Percentiles rank a stretch among this genome's conserved stretches.
Conservation (phyloP, 2,888 invertebrate species). For the Rhagium mordax region DNA sequence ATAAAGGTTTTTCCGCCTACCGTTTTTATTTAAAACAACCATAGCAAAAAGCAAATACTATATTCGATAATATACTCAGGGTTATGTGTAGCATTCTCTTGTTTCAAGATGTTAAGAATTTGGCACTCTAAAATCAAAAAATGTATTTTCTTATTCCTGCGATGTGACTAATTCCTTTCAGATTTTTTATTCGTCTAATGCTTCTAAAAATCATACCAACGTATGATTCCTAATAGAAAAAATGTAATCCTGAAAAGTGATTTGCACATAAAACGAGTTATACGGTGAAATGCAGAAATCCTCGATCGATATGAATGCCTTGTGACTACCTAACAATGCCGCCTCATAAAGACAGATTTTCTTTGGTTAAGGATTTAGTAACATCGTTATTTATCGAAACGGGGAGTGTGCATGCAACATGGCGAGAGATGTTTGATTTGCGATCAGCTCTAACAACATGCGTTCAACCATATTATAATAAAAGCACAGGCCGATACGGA, state of each 20-base stretch:
- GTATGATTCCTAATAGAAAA: not conserved
- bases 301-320: slow-evolving; percentile 3
- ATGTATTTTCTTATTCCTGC: too few relatives aligned
- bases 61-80: too few relatives aligned
- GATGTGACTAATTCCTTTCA: too few relatives aligned
- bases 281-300: slow-evolving; percentile 1
- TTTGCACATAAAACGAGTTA: not conserved
- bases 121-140: too few relatives aligned
- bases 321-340: slow-evolving; percentile 28
- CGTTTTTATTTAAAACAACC: not conserved
- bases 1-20: not conserved
- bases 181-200: too few relatives aligned
- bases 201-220: too few relatives aligned
- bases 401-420: slow-evolving; percentile 38
- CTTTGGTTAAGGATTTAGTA: slow-evolving; percentile 29
- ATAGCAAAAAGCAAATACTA: too few relatives aligned
- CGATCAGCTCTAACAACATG: slow-evolving; percentile 41
- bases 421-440: slow-evolving; percentile 44
- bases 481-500: slow-evolving; percentile 25
- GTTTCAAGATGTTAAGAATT: too few relatives aligned
- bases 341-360: slow-evolving; percentile 29
- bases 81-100: too few relatives aligned
- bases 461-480: slow-evolving; percentile 42
- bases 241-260: not conserved
- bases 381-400: slow-evolving; percentile 33